These are phyloP conservation scores for Apoda limacodes DNA, from an alignment of 2,888 invertebrate genomes.

Conservation along the genomic window DNA sequence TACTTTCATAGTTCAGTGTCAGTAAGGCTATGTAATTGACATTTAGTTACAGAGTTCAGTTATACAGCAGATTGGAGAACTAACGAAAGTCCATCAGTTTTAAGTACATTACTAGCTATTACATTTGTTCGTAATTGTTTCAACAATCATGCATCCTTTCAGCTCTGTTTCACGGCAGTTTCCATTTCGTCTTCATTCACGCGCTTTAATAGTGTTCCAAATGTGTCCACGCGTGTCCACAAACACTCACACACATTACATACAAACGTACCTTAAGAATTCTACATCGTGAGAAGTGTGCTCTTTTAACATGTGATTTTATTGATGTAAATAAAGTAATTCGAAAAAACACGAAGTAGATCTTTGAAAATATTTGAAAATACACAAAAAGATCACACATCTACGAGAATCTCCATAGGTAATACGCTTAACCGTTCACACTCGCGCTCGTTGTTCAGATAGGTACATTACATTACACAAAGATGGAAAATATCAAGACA, in stretches of 20 bases:
- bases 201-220: too few species aligned
- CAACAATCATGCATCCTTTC: too few species aligned
- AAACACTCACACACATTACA: conserved; percentile 49
- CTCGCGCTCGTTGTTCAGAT: conserved; percentile 46
- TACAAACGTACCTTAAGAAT: too few species aligned
- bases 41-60: conserved; percentile 32
- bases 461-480: too few species aligned
- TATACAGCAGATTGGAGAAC: conserved; percentile 29
- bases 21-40: conserved; percentile 64
- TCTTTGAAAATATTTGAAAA: too few species aligned
- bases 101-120: conserved; percentile 41
- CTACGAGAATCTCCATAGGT: conserved; percentile 29
- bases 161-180: too few species aligned
- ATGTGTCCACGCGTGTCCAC: conserved; percentile 33
- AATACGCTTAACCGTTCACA: conserved; percentile 43
- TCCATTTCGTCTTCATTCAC: too few species aligned
- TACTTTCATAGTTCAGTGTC: conserved; percentile 43
- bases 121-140: conserved; percentile 29
- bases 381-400: conserved; percentile 25
- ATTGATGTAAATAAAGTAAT: too few species aligned
- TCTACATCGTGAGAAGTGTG: conserved; percentile 26
- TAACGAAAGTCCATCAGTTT: conserved; percentile 44
- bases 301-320: conserved; percentile 19
- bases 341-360: too few species aligned
- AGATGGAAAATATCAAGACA: conserved; percentile 62